phyloP scores from a whole-genome alignment of 1,140 invertebrate genomes.

The Drosophila kohkoa region DNA sequence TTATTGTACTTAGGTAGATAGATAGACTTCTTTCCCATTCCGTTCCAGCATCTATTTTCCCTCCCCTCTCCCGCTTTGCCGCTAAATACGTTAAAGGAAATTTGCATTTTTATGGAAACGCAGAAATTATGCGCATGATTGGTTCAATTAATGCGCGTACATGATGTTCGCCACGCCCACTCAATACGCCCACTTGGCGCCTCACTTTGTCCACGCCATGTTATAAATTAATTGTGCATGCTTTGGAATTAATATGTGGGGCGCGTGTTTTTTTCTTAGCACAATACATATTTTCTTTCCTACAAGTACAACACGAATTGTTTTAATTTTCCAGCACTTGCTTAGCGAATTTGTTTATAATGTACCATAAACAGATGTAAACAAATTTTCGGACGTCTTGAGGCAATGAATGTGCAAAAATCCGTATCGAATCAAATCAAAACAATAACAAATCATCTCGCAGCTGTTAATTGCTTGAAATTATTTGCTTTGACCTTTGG shows the following conservation, averaged over 20 bases:
- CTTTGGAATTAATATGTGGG: constrained; percentile 19
- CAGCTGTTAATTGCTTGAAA: constrained; percentile 22
- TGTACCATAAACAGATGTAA: background rate
- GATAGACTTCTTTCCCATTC: no score
- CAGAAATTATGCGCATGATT: constrained; percentile 45
- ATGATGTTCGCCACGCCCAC: constrained; percentile 37
- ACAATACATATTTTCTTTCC: constrained; percentile 2
- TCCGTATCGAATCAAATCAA: constrained; percentile 6
- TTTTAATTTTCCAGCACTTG: background rate
- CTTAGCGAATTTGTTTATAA: background rate
- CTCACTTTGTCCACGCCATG: background rate
- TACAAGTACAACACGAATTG: background rate
- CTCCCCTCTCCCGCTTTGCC: background rate
- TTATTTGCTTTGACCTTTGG: constrained; percentile 35
- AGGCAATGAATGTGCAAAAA: background rate
- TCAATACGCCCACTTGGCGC: constrained; percentile 3
- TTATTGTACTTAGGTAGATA: no score
- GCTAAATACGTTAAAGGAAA: constrained; percentile 21
- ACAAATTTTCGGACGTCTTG: background rate
- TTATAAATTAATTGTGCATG: constrained; percentile 14
- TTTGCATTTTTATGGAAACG: constrained; percentile 29
- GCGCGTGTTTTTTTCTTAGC: constrained; percentile 7
- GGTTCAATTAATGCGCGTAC: constrained; percentile 62
- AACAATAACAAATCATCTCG: constrained; percentile 19
- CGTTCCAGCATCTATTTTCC: no score